These are phyloP conservation scores for Pinctada fucata DNA, from an alignment of 2,888 invertebrate species.

Conservation along the genomic window DNA sequence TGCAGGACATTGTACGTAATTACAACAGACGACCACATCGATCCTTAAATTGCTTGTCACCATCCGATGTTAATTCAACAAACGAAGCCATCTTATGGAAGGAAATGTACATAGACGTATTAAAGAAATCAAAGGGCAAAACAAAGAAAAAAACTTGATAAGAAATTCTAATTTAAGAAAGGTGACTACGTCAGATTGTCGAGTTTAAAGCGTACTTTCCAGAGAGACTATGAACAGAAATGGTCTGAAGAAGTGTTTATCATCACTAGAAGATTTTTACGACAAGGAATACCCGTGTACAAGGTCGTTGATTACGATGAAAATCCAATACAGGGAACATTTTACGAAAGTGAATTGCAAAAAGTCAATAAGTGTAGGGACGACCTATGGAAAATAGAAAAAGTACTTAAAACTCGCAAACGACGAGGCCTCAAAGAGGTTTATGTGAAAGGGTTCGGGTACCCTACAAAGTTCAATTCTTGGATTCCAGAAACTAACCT, in stretches of 20 bases:
- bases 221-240: constrained; percentile 39
- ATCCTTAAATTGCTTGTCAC: constrained; percentile 27
- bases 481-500: constrained; percentile 29
- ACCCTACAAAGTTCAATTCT: constrained; percentile 31
- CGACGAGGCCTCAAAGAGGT: constrained; percentile 26
- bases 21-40: constrained; percentile 12
- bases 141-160: constrained; percentile 13
- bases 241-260: constrained; percentile 23
- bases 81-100: constrained; percentile 30
- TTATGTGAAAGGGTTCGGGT: constrained; percentile 31
- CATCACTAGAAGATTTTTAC: constrained; percentile 11
- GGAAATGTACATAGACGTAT: constrained; percentile 26
- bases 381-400: constrained; percentile 24
- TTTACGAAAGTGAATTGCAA: constrained; percentile 28
- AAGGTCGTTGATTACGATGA: constrained; percentile 26
- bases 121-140: background rate
- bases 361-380: constrained; percentile 25
- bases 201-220: constrained; percentile 29
- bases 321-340: constrained; percentile 27
- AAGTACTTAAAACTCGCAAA: constrained; percentile 13
- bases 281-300: constrained; percentile 22
- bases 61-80: constrained; percentile 15
- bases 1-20: no score
- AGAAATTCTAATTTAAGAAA: constrained; percentile 34
- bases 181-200: constrained; percentile 32